A percentile compares a stretch with the other conserved stretches of the same genome.
phyloP scores from a whole-genome alignment of 1,140 invertebrate genomes.

The Conopomorpha cramerella region DNA sequence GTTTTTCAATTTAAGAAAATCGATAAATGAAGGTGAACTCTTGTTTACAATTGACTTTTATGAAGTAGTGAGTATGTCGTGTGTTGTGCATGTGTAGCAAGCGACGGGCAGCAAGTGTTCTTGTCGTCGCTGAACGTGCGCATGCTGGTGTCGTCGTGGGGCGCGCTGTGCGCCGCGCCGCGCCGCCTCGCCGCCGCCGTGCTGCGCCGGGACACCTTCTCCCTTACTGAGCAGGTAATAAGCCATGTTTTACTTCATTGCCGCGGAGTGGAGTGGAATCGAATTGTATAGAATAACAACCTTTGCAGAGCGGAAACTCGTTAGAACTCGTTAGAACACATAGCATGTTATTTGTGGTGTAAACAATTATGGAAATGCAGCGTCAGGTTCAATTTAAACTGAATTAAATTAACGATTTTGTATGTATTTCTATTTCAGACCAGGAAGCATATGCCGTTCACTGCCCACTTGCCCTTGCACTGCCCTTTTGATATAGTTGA shows the following conservation, averaged over 20 bases:
- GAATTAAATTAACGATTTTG: neutral
- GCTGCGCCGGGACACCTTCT: constrained; percentile 82
- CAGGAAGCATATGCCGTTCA: constrained; percentile 69
- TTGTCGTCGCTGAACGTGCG: constrained; percentile 89
- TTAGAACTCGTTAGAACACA: too few relatives aligned
- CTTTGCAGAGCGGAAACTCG: too few relatives aligned
- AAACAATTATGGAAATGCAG: too few relatives aligned
- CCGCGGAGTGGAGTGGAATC: too few relatives aligned
- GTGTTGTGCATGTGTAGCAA: too few relatives aligned
- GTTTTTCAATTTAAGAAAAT: too few relatives aligned
- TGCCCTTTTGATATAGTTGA: constrained; percentile 91
- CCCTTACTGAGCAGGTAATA: constrained; percentile 86
- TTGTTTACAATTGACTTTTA: too few relatives aligned
- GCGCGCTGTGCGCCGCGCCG: constrained; percentile 79
- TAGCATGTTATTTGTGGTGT: too few relatives aligned
- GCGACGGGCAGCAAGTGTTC: constrained; percentile 91
- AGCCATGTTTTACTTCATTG: too few relatives aligned
- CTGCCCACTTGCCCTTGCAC: constrained; percentile 87
- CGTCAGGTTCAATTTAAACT: constrained; percentile 5
- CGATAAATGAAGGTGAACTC: too few relatives aligned
- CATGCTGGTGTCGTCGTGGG: constrained; percentile 87
- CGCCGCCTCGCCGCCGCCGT: constrained; percentile 72
- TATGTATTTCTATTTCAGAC: constrained; percentile 19
- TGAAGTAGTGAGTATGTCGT: too few relatives aligned
- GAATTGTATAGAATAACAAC: too few relatives aligned